Evolutionary conservation across 2,888 invertebrate genomes (phyloP).

Genomic region (Nomada fucata): DNA sequence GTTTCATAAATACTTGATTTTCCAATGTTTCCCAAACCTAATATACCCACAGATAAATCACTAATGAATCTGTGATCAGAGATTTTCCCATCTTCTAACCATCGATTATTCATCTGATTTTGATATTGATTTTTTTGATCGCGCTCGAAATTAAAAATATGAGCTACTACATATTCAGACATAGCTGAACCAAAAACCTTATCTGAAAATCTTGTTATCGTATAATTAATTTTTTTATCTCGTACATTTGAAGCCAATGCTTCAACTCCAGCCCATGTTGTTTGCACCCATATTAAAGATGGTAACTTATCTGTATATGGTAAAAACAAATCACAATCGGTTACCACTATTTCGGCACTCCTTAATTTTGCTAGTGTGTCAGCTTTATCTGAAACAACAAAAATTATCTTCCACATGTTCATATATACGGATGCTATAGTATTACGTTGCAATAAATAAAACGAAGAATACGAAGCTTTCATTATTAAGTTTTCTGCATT

Average conservation of each 20-base stretch:
- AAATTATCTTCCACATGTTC: no score
- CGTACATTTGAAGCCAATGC: constrained; percentile 74
- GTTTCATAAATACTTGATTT: constrained; percentile 80
- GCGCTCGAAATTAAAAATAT: constrained; percentile 85
- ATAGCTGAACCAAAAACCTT: constrained; percentile 84
- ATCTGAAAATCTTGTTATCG: constrained; percentile 84
- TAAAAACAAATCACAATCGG: constrained; percentile 82
- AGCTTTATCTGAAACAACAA: constrained; percentile 55
- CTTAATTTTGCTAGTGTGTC: constrained; percentile 71
- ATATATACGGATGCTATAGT: no score
- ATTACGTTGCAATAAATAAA: background rate
- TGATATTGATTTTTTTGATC: constrained; percentile 80
- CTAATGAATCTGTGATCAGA: constrained; percentile 81
- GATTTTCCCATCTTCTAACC: constrained; percentile 81
- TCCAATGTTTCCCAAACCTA: constrained; percentile 86
- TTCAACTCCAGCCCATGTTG: constrained; percentile 85
- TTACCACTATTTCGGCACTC: constrained; percentile 82
- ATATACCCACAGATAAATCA: constrained; percentile 85
- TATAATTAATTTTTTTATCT: constrained; percentile 73
- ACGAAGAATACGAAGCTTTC: background rate
- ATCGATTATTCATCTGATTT: constrained; percentile 80
- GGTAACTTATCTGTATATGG: constrained; percentile 81
- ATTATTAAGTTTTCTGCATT: background rate
- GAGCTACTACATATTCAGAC: constrained; percentile 85
- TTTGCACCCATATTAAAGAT: constrained; percentile 84